Evolutionary conservation across 2,888 invertebrate species (phyloP), one percentile per base, ranked within the genome.

Genomic region (Phania funesta): DNA sequence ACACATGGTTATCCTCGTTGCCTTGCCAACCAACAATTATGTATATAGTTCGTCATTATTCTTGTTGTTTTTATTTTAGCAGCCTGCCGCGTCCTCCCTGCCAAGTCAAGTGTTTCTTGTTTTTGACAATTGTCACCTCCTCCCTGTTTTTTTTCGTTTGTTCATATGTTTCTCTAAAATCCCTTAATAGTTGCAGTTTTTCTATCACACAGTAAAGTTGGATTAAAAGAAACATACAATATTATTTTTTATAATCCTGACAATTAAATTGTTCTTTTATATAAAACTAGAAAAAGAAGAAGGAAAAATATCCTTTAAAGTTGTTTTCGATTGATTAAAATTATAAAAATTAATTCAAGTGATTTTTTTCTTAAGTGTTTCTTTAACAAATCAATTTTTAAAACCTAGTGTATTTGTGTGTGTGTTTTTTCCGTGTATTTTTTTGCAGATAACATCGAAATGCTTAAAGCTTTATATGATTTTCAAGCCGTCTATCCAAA

Each of bases 401-500:
- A 64, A 56, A 29, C n/a, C 24, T 9, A 26, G 44, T 60, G 46
- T 56, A 70, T 76, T 18, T 62, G 41, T 71, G 70, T 64, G 32
- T 24, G 52, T 24, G n/a, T 60, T 32, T 74, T 65, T 52, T 62
- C 16, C 64, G 29, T 48, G 7, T 26, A 22, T 50, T 56, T 67
- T 32, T 70, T 92, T 92, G 77, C 90, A 95, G 95, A 94, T 87
- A 94, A 94, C 88, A 93, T 93, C 91, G 96, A 96, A 91, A 96
- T 96, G 96, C 93, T 96, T 41, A 94, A 95, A 90, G 96, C 96
- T 67, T 91, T 96, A 71, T 96, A 96, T 87, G 96, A 96, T 88
- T 96, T 96, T 87, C 95, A 95, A 90, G 96, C 96, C 71, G 95
- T 95, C 56, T 94, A 96, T 87, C 94, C 96, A 13, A 96, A 96